phyloP scores from a whole-genome alignment of 2,888 invertebrate species.

The Pristionchus mayeri region DNA sequence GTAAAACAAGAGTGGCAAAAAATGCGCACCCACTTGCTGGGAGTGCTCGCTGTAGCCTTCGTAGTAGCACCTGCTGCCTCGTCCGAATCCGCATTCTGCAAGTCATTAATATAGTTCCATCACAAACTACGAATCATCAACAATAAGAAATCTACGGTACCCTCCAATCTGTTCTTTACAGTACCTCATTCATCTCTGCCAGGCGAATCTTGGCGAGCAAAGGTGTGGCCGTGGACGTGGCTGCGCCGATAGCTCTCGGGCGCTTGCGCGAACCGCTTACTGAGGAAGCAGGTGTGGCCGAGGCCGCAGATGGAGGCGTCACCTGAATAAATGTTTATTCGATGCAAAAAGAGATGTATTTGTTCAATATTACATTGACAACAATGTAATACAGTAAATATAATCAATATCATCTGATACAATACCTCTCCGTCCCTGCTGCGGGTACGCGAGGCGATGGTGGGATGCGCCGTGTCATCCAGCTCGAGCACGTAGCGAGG shows the following conservation, averaged over 20 bases:
- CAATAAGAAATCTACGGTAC: background rate
- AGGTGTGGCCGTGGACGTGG: background rate
- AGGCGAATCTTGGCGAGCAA: background rate
- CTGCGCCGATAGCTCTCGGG: background rate
- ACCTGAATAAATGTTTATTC: background rate
- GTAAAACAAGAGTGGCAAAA: background rate
- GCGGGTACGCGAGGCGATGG: background rate
- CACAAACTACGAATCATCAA: too few relatives aligned
- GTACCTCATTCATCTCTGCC: constrained; percentile 23
- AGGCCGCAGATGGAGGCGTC: background rate
- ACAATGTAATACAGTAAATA: background rate
- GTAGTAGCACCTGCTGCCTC: background rate
- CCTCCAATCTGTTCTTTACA: background rate
- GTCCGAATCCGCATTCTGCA: background rate
- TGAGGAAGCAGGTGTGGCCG: background rate
- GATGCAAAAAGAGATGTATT: background rate
- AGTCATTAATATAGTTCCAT: background rate
- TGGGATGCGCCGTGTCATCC: background rate
- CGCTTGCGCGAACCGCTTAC: constrained; percentile 35
- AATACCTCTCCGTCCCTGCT: constrained; percentile 6
- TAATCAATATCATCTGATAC: background rate
- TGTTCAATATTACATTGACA: background rate
- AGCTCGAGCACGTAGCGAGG: background rate
- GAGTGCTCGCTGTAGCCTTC: background rate
- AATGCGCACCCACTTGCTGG: constrained; percentile 45